These are phyloP conservation scores for Neosalanx taihuensis DNA, from an alignment of 2,797 vertebrate genomes.

Conservation along the genomic window DNA sequence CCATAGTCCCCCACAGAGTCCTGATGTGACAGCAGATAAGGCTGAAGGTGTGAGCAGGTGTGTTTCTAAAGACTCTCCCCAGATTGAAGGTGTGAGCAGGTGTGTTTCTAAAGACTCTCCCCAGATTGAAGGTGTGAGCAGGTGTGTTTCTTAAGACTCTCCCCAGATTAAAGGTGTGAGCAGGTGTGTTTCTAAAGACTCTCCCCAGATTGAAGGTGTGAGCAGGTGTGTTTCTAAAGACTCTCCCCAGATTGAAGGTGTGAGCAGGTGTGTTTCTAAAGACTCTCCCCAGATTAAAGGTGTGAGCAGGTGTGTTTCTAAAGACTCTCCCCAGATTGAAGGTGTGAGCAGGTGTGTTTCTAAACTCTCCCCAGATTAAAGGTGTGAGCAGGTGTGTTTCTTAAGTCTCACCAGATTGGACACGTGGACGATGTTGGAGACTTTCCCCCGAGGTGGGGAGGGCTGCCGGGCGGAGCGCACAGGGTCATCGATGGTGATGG, in stretches of 20 bases:
- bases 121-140: too few species aligned
- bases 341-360: neutral
- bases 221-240: too few species aligned
- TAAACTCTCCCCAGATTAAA: too few species aligned
- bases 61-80: neutral
- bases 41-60: neutral
- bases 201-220: too few species aligned
- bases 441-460: slow-evolving; percentile 83
- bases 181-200: neutral
- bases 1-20: neutral
- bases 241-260: too few species aligned
- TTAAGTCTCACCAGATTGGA: slow-evolving; percentile 79
- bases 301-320: too few species aligned
- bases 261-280: neutral
- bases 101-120: too few species aligned
- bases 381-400: too few species aligned
- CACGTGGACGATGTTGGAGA: slow-evolving; percentile 86
- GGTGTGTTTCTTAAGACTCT: too few species aligned
- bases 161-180: neutral
- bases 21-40: neutral
- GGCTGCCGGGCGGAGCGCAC: slow-evolving; percentile 81
- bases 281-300: too few species aligned
- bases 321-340: too few species aligned
- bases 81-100: too few species aligned
- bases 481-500: slow-evolving; percentile 88